A percentile compares a stretch with the other conserved stretches of the same genome.
Evolutionary conservation across 2,113 vertebrate genomes (phyloP).

Genomic region (Triplophysa siluroides): DNA sequence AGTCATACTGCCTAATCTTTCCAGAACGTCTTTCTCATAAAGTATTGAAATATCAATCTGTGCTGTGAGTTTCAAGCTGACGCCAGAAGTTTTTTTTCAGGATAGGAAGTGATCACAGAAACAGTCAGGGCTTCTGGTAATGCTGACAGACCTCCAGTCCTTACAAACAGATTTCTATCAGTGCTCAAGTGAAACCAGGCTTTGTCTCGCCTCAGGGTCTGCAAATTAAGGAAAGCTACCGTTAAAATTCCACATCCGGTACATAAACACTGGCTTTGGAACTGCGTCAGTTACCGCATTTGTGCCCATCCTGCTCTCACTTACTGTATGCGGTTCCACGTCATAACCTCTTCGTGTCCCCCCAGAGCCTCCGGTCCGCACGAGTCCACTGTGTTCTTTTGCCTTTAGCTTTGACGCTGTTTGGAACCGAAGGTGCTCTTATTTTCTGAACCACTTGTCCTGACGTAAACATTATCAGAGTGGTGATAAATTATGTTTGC

Average conservation of each 20-base stretch:
- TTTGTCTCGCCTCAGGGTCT: neutral
- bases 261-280: neutral
- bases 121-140: constrained; percentile 20
- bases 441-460: neutral
- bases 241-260: neutral
- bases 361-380: neutral
- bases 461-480: neutral
- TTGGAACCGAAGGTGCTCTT: neutral
- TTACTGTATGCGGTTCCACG: constrained; percentile 26
- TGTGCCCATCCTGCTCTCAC: constrained; percentile 9
- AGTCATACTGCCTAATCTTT: too few relatives aligned
- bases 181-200: neutral
- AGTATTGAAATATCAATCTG: too few relatives aligned
- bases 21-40: too few relatives aligned
- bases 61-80: neutral
- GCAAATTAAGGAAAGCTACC: constrained; percentile 27
- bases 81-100: neutral
- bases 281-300: constrained; percentile 41
- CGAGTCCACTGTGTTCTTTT: neutral
- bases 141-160: constrained; percentile 28
- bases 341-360: neutral
- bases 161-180: constrained; percentile 42
- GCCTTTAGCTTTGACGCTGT: constrained; percentile 5
- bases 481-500: neutral
- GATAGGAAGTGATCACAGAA: constrained; percentile 30